Base-by-base conservation (phyloP, 2,113 vertebrate species). In the Mesoclemmys tuberculata region DNA sequence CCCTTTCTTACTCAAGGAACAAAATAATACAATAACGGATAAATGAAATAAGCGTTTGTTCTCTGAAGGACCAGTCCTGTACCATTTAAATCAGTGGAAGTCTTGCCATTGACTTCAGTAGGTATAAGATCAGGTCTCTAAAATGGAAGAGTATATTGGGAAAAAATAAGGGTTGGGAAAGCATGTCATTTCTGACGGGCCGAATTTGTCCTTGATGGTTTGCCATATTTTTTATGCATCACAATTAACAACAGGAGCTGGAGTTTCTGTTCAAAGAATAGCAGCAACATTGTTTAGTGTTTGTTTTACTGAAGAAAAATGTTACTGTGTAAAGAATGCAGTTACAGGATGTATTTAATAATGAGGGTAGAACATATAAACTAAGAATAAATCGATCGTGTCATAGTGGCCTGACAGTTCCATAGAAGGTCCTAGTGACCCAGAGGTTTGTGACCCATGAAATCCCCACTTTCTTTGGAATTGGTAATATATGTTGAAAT, bases 391-490 rank as follows among this genome's bases (percentile, higher is more conserved):
- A 95, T 96, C 0, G 87, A 89, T 83, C 95, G 85, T 96, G 89
- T 97, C 93, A 95, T 88, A 94, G 85, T 84, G 31, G 71, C 87
- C 85, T 96, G 93, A 82, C 94, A 97, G 87, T 82, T 93, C 71
- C 54, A 82, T 68, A 93, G 93, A 97, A 97, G 95, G 93, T 98
- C 91, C 94, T 95, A 46, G 29, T 98, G 97, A 97, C 95, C 93
- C 80, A 94, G 94, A 74, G 95, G 74, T 90, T 95, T 97, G 87
- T 98, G 97, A 97, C 96, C 96, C 96, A 84, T 98, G 96, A 98
- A 98, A 97, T 96, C 91, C 93, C 78, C 74, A 89, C 95, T 96
- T 97, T 97, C 94, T 96, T 95, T 95, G 88, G 82, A 88, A 71
- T 93, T 93, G 88, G 81, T 93, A 95, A 97, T 82, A 84, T 93